Evolutionary conservation across 2,888 invertebrate species (phyloP).

Genomic region (Scrobipalpa costella): DNA sequence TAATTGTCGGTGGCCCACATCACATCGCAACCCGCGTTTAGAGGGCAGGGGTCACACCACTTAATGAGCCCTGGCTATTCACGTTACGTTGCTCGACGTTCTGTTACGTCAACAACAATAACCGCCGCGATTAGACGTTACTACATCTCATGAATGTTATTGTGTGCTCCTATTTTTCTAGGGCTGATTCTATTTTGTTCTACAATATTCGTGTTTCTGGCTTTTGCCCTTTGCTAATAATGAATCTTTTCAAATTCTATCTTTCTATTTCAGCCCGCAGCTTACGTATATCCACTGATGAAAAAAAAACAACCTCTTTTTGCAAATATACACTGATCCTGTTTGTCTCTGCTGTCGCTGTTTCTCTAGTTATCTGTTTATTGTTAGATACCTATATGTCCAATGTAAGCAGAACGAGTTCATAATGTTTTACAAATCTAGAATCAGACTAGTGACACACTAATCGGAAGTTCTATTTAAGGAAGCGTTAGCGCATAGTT

Average conservation of each 20-base stretch:
- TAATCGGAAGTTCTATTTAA: conserved; percentile 1
- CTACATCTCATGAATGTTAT: not conserved
- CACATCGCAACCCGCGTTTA: conserved; percentile 32
- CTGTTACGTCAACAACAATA: conserved; percentile 29
- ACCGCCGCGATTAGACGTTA: not conserved
- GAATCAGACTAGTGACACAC: not conserved
- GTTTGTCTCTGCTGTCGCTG: no score
- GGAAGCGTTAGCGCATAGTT: conserved; percentile 5
- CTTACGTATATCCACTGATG: no score
- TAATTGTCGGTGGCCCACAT: conserved; percentile 46
- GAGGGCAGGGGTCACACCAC: conserved; percentile 42
- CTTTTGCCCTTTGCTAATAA: no score
- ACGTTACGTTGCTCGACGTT: conserved; percentile 24
- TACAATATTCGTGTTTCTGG: no score
- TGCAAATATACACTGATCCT: no score
- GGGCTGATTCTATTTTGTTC: not conserved
- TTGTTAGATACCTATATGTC: no score
- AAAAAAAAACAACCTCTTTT: no score
- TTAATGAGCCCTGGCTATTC: conserved; percentile 32
- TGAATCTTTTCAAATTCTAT: no score
- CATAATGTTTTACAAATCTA: not conserved
- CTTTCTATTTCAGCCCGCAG: no score
- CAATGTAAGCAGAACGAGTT: not conserved
- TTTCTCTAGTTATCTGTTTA: no score
- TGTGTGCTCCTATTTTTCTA: not conserved